Percentiles rank a stretch among this genome's conserved stretches.
These are phyloP conservation scores for Centruroides sculpturatus DNA, from an alignment of 1,140 invertebrate genomes.

Conservation along the genomic window DNA sequence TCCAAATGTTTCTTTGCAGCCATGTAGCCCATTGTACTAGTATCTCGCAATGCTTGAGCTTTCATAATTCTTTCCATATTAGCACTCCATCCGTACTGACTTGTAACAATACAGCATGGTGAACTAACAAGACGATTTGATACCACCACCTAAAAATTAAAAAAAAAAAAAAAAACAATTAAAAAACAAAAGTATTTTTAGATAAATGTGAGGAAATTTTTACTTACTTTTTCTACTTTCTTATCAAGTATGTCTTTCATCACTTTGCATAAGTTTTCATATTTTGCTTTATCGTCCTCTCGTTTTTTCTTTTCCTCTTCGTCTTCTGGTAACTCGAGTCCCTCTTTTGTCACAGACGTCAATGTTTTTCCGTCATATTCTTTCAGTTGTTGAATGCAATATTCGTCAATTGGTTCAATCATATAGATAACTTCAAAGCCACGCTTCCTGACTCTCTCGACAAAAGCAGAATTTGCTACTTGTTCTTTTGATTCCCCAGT, in stretches of 20 bases:
- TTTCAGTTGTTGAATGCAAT: conserved; percentile 94
- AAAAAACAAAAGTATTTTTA: neutral
- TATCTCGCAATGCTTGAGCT: conserved; percentile 85
- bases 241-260: conserved; percentile 97
- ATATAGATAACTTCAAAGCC: conserved; percentile 98
- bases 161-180: too few species aligned
- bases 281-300: conserved; percentile 89
- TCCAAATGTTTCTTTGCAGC: conserved; percentile 94
- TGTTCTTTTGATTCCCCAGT: conserved; percentile 90
- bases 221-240: conserved; percentile 77
- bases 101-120: conserved; percentile 97
- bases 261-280: conserved; percentile 87
- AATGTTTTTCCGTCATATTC: conserved; percentile 93
- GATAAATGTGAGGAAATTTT: neutral
- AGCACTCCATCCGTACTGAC: conserved; percentile 96
- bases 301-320: conserved; percentile 93
- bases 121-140: conserved; percentile 86
- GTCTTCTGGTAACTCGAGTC: conserved; percentile 87
- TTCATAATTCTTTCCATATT: conserved; percentile 99
- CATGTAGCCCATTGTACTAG: conserved; percentile 99
- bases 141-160: conserved; percentile 51
- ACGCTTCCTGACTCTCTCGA: conserved; percentile 91
- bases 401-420: conserved; percentile 98
- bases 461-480: conserved; percentile 93
- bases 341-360: conserved; percentile 95